Evolutionary conservation across 1,140 invertebrate genomes (phyloP).

Genomic region (Pogonus chalceus): DNA sequence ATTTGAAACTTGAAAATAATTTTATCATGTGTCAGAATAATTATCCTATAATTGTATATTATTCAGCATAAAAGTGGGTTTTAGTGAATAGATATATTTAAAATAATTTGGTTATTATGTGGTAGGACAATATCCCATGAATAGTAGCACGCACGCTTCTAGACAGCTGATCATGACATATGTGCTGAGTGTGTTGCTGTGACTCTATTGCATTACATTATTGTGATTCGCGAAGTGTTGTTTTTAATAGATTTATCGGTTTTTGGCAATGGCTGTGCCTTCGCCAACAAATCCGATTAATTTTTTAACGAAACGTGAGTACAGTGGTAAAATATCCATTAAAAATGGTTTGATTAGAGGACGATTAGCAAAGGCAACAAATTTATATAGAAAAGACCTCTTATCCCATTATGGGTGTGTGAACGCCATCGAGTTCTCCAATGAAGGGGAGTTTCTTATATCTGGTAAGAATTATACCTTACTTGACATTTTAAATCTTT

Average conservation of each 20-base stretch:
- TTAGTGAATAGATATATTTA: too few species aligned
- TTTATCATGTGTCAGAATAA: too few species aligned
- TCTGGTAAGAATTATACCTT: too few species aligned
- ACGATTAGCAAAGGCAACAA: conserved; percentile 52
- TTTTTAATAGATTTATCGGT: not conserved
- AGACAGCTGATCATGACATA: conserved; percentile 22
- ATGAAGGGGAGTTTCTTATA: conserved; percentile 71
- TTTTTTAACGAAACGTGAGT: conserved; percentile 41
- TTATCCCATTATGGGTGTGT: conserved; percentile 89
- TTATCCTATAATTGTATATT: too few species aligned
- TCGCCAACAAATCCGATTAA: conserved; percentile 38
- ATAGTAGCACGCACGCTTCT: conserved; percentile 3
- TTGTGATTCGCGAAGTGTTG: not conserved
- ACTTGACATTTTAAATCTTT: too few species aligned
- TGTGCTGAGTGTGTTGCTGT: conserved; percentile 1
- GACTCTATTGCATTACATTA: not conserved
- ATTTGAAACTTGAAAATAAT: too few species aligned
- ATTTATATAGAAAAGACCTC: conserved; percentile 76
- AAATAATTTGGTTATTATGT: too few species aligned
- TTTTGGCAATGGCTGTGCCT: conserved; percentile 34
- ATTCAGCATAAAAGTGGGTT: too few species aligned
- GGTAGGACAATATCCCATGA: conserved; percentile 8
- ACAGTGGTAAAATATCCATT: conserved; percentile 37
- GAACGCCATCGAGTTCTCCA: conserved; percentile 92
- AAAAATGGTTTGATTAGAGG: conserved; percentile 49